These are phyloP conservation scores for Rhabdophis nuchalis DNA, from an alignment of 2,797 vertebrate species.

Conservation along the genomic window DNA sequence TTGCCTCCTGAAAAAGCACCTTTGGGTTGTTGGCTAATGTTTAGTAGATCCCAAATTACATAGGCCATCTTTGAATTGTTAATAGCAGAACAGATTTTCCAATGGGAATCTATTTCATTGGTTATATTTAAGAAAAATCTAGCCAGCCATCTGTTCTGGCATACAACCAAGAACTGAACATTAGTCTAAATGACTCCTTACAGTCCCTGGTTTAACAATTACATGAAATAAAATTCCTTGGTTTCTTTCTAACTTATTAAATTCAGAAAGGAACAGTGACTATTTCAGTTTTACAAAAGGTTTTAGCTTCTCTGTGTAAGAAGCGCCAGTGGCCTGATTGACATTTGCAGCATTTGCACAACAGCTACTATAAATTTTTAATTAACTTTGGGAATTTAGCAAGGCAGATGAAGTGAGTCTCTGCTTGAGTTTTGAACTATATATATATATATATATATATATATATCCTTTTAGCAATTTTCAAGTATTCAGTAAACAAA, in stretches of 20 bases:
- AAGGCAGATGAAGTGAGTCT: background rate
- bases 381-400: background rate
- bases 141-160: background rate
- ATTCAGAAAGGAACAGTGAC: background rate
- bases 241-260: background rate
- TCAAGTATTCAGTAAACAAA: background rate
- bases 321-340: background rate
- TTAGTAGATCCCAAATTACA: background rate
- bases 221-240: background rate
- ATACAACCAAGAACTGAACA: background rate
- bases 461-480: background rate
- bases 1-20: too few species aligned
- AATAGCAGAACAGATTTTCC: constrained; percentile 10
- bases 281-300: background rate
- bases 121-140: background rate
- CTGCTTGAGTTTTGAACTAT: background rate
- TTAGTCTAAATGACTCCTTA: background rate
- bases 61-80: background rate
- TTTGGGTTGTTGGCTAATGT: background rate
- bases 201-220: background rate
- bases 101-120: background rate
- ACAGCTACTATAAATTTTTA: background rate
- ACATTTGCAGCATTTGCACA: background rate
- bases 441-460: background rate
- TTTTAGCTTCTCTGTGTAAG: background rate